Evolutionary conservation across 2,888 invertebrate species (phyloP).

Genomic region (Cryptocephalus moraei): DNA sequence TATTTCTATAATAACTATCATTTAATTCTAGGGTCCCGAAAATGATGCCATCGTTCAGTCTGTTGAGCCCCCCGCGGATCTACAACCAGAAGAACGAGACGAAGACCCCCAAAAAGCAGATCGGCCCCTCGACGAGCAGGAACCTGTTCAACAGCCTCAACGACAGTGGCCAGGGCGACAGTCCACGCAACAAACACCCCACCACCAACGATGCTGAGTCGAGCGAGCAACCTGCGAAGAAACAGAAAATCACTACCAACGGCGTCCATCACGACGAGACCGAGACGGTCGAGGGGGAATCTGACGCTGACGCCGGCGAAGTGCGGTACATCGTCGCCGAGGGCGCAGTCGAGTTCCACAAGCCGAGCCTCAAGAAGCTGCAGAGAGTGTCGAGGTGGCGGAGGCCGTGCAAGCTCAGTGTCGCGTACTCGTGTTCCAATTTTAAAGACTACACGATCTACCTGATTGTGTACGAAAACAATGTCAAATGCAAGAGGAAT

Average conservation of each 20-base stretch:
- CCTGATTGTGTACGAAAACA: constrained; percentile 50
- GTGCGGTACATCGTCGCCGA: constrained; percentile 24
- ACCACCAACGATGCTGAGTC: constrained; percentile 23
- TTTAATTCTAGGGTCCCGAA: constrained; percentile 10
- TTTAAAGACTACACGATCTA: constrained; percentile 48
- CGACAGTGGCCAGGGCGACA: constrained; percentile 14
- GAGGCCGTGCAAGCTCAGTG: constrained; percentile 51
- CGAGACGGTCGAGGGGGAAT: constrained; percentile 22
- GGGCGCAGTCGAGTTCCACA: constrained; percentile 31
- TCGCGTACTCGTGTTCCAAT: constrained; percentile 48
- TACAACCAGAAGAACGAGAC: constrained; percentile 16
- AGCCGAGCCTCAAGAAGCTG: constrained; percentile 29
- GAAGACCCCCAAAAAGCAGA: constrained; percentile 20
- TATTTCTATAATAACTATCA: neutral
- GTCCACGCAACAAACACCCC: constrained; percentile 26
- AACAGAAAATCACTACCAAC: constrained; percentile 4
- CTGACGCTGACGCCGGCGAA: constrained; percentile 7
- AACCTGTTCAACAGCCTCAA: constrained; percentile 2
- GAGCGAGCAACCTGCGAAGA: constrained; percentile 23
- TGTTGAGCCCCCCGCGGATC: constrained; percentile 20
- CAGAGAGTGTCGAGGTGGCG: constrained; percentile 47
- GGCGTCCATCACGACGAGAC: constrained; percentile 14
- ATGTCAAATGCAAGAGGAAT: constrained; percentile 49
- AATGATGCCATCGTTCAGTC: constrained; percentile 12
- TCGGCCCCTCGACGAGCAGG: constrained; percentile 17